Conservation (phyloP, 2,113 vertebrate species). For the Archilochus colubris region DNA sequence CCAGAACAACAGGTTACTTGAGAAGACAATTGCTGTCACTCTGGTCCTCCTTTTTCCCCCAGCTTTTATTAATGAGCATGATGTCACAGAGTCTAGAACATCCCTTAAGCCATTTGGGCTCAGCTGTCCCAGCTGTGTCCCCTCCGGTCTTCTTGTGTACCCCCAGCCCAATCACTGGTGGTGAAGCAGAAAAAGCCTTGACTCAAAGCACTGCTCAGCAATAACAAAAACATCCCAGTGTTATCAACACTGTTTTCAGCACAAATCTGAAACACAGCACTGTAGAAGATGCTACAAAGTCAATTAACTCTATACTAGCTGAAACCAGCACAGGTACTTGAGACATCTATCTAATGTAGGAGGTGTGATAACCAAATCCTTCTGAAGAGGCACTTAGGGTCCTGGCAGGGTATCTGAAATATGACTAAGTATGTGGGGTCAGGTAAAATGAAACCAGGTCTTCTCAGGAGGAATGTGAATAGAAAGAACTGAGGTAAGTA, state of each 20-base stretch:
- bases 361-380: background rate
- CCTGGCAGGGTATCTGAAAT: background rate
- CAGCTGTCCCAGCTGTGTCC: background rate
- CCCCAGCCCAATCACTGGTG: background rate
- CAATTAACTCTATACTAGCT: background rate
- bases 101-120: background rate
- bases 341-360: background rate
- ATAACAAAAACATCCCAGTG: accelerated
- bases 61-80: background rate
- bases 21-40: accelerated
- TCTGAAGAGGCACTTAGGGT: background rate
- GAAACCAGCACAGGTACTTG: background rate
- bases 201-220: background rate
- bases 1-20: background rate
- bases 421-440: background rate
- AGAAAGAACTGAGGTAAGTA: background rate
- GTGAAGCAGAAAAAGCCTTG: background rate
- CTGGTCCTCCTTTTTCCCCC: too few relatives aligned
- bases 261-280: background rate
- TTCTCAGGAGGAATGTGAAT: background rate
- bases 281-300: background rate
- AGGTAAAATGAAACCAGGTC: background rate
- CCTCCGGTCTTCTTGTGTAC: background rate
- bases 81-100: accelerated
- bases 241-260: background rate